Conservation (phyloP, 2,797 vertebrate species). For the Sus cebifrons region DNA sequence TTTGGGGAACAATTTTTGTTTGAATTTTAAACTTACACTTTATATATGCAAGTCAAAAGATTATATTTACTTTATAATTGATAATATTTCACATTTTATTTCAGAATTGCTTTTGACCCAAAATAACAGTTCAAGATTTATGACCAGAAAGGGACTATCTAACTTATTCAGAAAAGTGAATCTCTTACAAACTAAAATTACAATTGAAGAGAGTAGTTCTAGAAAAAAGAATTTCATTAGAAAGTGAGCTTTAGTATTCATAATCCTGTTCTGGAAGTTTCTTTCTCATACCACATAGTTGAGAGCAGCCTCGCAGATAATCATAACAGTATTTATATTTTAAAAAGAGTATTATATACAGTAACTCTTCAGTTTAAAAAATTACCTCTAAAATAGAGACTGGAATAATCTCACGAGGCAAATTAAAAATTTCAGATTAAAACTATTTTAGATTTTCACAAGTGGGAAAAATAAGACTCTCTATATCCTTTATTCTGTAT, state of each 20-base stretch:
- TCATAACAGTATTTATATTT: neutral
- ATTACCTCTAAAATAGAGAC: neutral
- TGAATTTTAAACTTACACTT: slow-evolving; percentile 61
- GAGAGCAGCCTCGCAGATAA: neutral
- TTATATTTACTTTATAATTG: slow-evolving; percentile 19
- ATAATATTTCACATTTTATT: slow-evolving; percentile 49
- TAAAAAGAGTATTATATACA: neutral
- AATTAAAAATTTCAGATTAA: slow-evolving; percentile 52
- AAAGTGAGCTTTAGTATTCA: slow-evolving; percentile 16
- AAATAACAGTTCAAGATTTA: slow-evolving; percentile 48
- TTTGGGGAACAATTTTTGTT: slow-evolving; percentile 41
- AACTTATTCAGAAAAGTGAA: slow-evolving; percentile 37
- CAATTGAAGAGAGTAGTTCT: neutral
- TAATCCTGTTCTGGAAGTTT: neutral
- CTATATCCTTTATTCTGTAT: neutral
- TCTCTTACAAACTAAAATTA: slow-evolving; percentile 51
- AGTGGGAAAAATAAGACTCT: neutral
- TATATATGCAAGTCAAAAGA: slow-evolving; percentile 16
- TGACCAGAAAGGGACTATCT: neutral
- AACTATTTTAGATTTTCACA: slow-evolving; percentile 44
- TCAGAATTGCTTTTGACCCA: slow-evolving; percentile 52
- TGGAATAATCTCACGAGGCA: neutral
- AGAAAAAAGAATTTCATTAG: slow-evolving; percentile 11
- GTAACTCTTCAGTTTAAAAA: slow-evolving; percentile 6
- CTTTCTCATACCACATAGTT: neutral